Evolutionary conservation across 2,888 invertebrate genomes (phyloP).

Genomic region (Morpho achilles): DNA sequence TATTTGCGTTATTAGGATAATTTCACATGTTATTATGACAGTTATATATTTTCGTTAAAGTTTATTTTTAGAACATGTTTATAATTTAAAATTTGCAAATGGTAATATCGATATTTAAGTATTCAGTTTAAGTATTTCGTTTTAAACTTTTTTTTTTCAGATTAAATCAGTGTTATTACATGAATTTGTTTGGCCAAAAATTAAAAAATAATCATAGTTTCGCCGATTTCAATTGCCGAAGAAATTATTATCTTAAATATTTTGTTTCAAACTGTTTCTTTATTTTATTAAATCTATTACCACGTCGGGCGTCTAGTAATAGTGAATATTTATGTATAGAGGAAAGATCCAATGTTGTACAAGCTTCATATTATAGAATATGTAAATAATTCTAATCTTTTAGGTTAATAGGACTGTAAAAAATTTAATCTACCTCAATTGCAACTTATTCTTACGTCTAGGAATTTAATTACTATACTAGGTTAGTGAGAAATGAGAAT

Average conservation of each 20-base stretch:
- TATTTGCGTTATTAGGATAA: too few species aligned
- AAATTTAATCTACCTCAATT: constrained; percentile 78
- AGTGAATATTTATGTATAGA: constrained; percentile 40
- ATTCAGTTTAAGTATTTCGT: too few species aligned
- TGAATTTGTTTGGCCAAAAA: too few species aligned
- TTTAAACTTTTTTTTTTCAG: too few species aligned
- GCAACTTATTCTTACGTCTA: constrained; percentile 72
- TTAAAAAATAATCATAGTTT: too few species aligned
- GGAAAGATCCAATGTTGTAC: constrained; percentile 61
- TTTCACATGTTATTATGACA: too few species aligned
- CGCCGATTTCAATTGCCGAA: too few species aligned
- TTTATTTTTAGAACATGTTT: too few species aligned
- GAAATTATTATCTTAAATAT: not conserved
- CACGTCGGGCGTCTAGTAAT: constrained; percentile 35
- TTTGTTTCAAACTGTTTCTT: constrained; percentile 4
- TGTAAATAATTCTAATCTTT: constrained; percentile 75
- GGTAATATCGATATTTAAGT: too few species aligned
- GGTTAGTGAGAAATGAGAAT: constrained; percentile 63
- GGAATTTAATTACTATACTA: constrained; percentile 68
- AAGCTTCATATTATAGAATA: constrained; percentile 62
- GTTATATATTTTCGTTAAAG: too few species aligned
- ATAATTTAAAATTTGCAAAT: too few species aligned
- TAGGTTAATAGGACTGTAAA: constrained; percentile 79
- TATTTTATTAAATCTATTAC: constrained; percentile 17
- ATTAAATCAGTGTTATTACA: too few species aligned